phyloP scores from a whole-genome alignment of 2,888 invertebrate genomes.

The Megastigmus dorsalis region DNA sequence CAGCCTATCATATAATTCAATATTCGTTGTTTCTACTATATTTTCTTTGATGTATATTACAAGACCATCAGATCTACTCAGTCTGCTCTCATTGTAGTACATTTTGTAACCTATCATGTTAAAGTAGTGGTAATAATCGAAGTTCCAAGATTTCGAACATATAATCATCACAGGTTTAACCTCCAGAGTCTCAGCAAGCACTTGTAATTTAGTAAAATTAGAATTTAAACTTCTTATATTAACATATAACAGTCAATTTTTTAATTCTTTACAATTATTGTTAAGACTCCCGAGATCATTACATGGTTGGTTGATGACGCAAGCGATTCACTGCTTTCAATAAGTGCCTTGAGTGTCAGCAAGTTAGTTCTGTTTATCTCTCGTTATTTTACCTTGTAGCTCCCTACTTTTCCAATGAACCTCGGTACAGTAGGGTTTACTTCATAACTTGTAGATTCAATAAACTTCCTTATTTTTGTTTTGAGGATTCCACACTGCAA shows the following conservation, averaged over 20 bases:
- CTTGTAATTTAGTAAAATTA: background rate
- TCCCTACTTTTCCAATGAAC: background rate
- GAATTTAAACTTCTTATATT: conserved; percentile 25
- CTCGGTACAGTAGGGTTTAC: background rate
- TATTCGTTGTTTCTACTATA: background rate
- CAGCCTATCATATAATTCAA: background rate
- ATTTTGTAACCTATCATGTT: conserved; percentile 4
- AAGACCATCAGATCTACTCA: conserved; percentile 5
- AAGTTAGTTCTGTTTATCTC: no score
- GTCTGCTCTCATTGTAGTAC: conserved; percentile 23
- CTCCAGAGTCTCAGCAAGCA: background rate
- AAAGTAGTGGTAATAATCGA: background rate
- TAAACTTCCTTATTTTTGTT: background rate
- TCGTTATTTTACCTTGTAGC: no score
- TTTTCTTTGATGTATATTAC: background rate
- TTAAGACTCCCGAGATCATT: no score
- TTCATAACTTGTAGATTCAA: background rate
- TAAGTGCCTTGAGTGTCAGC: no score
- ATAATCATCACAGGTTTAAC: conserved; percentile 11
- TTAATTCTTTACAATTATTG: no score
- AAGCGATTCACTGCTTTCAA: no score
- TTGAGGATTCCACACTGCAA: background rate
- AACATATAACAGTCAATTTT: no score
- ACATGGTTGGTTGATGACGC: no score
- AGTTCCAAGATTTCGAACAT: conserved; percentile 17